phyloP scores from a whole-genome alignment of 2,797 vertebrate species.

The Champsocephalus gunnari region DNA sequence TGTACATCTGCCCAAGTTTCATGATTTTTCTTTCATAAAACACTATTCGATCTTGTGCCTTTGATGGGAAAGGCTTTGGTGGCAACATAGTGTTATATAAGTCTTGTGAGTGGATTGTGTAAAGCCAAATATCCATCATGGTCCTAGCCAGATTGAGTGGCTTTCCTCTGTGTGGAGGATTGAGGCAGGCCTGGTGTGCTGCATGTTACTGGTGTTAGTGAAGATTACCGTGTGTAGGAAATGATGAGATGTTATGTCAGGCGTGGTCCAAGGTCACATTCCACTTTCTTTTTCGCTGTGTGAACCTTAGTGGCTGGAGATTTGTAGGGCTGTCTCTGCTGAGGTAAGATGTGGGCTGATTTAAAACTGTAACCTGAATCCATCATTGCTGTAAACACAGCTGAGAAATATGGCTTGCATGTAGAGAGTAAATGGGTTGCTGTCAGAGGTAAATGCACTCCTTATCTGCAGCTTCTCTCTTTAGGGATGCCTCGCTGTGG shows the following conservation, averaged over 20 bases:
- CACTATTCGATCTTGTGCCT: not conserved
- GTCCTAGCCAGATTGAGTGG: not conserved
- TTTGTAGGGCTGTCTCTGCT: constrained; percentile 31
- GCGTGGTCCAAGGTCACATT: constrained; percentile 50
- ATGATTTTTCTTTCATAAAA: constrained; percentile 2
- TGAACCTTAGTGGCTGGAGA: constrained; percentile 38
- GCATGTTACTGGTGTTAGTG: constrained; percentile 38
- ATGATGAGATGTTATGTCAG: constrained; percentile 50
- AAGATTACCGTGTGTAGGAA: constrained; percentile 38
- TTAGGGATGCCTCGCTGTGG: constrained; percentile 33
- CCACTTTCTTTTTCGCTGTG: constrained; percentile 25
- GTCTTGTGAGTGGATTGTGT: constrained; percentile 18
- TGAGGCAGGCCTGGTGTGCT: constrained; percentile 17
- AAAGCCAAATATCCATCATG: constrained; percentile 23
- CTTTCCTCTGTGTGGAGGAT: constrained; percentile 17
- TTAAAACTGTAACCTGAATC: constrained; percentile 53
- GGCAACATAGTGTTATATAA: constrained; percentile 6
- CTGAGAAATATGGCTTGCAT: constrained; percentile 31
- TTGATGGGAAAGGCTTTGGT: not conserved
- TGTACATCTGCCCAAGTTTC: not conserved
- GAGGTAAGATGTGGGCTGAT: constrained; percentile 41
- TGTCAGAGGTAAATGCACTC: constrained; percentile 44
- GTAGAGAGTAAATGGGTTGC: constrained; percentile 27
- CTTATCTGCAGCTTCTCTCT: constrained; percentile 51
- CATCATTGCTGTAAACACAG: constrained; percentile 39